These are phyloP conservation scores for Barnardius zonarius DNA, from an alignment of 2,113 vertebrate genomes.

Conservation along the genomic window DNA sequence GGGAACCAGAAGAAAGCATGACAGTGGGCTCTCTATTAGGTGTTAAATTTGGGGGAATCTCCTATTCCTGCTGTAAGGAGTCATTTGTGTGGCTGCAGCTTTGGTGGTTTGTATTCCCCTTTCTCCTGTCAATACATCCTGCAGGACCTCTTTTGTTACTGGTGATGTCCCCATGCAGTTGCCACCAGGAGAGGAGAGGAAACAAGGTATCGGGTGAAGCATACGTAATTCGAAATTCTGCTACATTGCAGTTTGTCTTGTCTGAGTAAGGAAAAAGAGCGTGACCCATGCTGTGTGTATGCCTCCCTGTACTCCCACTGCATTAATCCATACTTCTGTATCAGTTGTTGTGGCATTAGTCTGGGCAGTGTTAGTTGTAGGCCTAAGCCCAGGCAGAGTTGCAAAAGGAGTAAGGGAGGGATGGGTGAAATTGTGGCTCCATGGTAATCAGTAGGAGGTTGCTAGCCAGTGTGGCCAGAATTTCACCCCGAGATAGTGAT, in stretches of 20 bases:
- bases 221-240: neutral
- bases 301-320: neutral
- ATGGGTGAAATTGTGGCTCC: neutral
- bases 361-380: neutral
- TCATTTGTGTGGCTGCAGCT: neutral
- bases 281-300: neutral
- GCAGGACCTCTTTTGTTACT: neutral
- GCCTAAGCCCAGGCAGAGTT: neutral
- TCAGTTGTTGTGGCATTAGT: neutral
- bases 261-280: neutral
- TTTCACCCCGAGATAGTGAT: rapidly evolving
- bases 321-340: neutral
- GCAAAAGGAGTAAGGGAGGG: neutral
- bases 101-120: neutral
- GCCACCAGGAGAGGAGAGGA: neutral
- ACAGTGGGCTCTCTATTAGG: neutral
- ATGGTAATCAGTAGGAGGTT: neutral
- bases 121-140: neutral
- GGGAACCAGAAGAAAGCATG: neutral
- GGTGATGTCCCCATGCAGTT: neutral
- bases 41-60: neutral
- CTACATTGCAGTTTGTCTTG: neutral
- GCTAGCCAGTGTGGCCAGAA: neutral
- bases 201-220: neutral
- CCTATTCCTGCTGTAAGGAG: neutral